phyloP scores from a whole-genome alignment of 2,888 invertebrate genomes.

The Bugula neritina region DNA sequence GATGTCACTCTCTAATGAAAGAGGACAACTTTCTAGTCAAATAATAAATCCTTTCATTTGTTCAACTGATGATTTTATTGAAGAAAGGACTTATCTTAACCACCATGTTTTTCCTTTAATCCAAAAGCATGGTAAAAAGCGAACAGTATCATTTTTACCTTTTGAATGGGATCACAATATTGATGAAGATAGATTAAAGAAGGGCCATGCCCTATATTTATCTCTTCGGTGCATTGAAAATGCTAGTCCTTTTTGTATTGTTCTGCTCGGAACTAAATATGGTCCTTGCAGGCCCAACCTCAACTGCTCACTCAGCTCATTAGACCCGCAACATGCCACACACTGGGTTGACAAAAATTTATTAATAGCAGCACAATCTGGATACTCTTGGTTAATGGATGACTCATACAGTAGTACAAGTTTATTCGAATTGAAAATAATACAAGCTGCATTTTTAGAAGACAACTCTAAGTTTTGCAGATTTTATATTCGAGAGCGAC shows the following conservation, averaged over 20 bases:
- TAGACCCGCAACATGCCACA: slow-evolving; percentile 32
- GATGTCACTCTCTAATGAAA: too few relatives aligned
- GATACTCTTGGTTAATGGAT: slow-evolving; percentile 46
- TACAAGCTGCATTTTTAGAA: slow-evolving; percentile 35
- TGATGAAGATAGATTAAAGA: slow-evolving; percentile 34
- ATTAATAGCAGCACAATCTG: slow-evolving; percentile 41
- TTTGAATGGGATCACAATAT: slow-evolving; percentile 43
- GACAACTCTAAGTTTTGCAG: slow-evolving; percentile 32
- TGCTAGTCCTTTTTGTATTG: slow-evolving; percentile 46
- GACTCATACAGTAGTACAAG: slow-evolving; percentile 43
- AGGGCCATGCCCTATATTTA: slow-evolving; percentile 38
- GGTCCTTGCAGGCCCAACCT: slow-evolving; percentile 37
- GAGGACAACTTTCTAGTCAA: too few relatives aligned
- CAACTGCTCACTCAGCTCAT: slow-evolving; percentile 30
- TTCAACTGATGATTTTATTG: slow-evolving; percentile 29
- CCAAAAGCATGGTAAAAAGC: slow-evolving; percentile 35
- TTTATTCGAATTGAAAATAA: slow-evolving; percentile 47
- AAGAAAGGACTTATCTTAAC: slow-evolving; percentile 32
- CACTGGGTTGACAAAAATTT: slow-evolving; percentile 43
- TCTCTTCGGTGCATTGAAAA: slow-evolving; percentile 39
- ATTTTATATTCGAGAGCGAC: slow-evolving; percentile 49
- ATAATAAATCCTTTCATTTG: slow-evolving; percentile 14
- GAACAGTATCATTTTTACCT: slow-evolving; percentile 43
- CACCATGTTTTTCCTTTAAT: slow-evolving; percentile 42
- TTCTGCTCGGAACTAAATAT: slow-evolving; percentile 48